Percentiles rank a stretch among this genome's conserved stretches.
Evolutionary conservation across 2,797 vertebrate genomes (phyloP).

Genomic region (Meda fulgida): DNA sequence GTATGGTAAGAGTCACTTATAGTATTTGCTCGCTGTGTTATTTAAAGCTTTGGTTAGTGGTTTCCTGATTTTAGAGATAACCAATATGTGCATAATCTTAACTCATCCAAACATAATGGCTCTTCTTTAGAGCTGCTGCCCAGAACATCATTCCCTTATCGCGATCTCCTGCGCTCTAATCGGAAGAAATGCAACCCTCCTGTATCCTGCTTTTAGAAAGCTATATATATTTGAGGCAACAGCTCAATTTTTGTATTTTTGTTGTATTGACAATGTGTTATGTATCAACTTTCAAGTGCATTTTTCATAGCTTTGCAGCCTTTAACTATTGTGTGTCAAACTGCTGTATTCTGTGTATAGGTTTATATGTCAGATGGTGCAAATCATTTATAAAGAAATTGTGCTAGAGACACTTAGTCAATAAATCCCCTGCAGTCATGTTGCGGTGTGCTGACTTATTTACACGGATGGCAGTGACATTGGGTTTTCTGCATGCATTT

Average conservation of each 20-base stretch:
- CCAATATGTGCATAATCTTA: not conserved
- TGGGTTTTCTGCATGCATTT: not conserved
- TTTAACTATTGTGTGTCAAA: constrained; percentile 43
- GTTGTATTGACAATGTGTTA: constrained; percentile 44
- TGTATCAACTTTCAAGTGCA: constrained; percentile 56
- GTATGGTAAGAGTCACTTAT: not conserved
- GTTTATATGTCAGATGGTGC: constrained; percentile 32
- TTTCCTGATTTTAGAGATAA: not conserved
- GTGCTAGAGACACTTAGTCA: constrained; percentile 53
- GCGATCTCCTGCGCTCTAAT: not conserved
- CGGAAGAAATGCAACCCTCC: constrained; percentile 21
- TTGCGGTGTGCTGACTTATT: constrained; percentile 22
- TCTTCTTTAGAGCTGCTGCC: not conserved
- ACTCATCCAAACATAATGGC: not conserved
- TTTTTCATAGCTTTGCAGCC: constrained; percentile 53
- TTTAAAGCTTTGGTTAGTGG: not conserved
- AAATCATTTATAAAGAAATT: constrained; percentile 45
- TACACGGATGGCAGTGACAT: not conserved
- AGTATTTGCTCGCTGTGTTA: not conserved
- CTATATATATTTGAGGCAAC: constrained; percentile 6
- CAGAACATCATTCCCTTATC: constrained; percentile 25
- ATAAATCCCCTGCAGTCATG: constrained; percentile 48
- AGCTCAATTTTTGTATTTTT: constrained; percentile 4
- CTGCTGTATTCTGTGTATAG: constrained; percentile 62
- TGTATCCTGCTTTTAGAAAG: constrained; percentile 14